Percentiles rank a stretch among this genome's conserved stretches.
phyloP scores from a whole-genome alignment of 53 echinoderm and acorn worm genomes.

The Arbacia lixula region DNA sequence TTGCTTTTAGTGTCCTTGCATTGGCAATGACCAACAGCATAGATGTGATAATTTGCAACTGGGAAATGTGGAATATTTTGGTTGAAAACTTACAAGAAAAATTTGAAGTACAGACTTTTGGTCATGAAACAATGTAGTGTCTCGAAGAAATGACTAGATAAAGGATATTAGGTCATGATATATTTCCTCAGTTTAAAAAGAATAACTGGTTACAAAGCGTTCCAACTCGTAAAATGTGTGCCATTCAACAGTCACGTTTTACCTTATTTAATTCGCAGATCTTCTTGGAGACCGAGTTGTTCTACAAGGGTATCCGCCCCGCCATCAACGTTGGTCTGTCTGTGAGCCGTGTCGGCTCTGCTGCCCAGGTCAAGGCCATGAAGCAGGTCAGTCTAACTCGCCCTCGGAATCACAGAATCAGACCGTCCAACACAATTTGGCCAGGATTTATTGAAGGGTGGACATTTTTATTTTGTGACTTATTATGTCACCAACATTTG shows the following conservation, averaged over 20 bases:
- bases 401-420: not conserved
- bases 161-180: no score
- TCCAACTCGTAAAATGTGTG: no score
- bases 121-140: not conserved
- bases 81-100: not conserved
- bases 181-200: no score
- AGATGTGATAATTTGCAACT: not conserved
- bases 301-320: slow-evolving; percentile 99
- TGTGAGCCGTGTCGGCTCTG: slow-evolving; percentile 98
- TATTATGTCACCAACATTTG: no score
- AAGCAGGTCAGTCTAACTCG: slow-evolving; percentile 74
- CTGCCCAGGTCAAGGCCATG: slow-evolving; percentile 99
- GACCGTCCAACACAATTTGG: no score
- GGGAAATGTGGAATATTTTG: not conserved
- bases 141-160: no score
- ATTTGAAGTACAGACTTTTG: no score
- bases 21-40: not conserved
- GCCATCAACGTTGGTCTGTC: slow-evolving; percentile 99
- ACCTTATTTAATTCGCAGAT: no score
- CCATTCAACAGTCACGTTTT: no score
- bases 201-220: no score
- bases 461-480: no score
- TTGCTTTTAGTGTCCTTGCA: not conserved
- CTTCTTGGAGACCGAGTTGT: slow-evolving; percentile 99
- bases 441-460: no score